Base-by-base conservation (phyloP, 2,888 invertebrate genomes). In the Coleophora deauratella region DNA sequence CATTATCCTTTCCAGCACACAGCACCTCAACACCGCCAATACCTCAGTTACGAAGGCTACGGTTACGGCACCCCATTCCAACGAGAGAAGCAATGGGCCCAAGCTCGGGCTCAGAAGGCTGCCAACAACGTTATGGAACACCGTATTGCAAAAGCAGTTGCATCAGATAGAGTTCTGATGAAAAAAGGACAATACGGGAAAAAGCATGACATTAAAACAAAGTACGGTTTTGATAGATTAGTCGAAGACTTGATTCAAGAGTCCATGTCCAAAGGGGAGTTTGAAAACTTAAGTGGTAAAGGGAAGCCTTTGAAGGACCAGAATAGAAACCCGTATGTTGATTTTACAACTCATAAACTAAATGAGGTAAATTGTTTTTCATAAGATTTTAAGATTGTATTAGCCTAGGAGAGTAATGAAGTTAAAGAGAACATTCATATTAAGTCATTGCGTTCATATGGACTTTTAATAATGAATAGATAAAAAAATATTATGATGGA, bases 201-300 rank as follows among this genome's bases (percentile, higher is more conserved):
- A 39, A 89, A 88, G 55, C 91, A 91, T 72, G 92, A 92, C 54
- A 91, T 91, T 13, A 93, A 93, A 81, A 94, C 93, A 0, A 92
- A 93, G 81, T 90, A 91, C 62, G 94, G 95, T 0, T 91, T 95
- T 56, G 96, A 97, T 49, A 89, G 96, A 40, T 78, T 97, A 0
- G 96, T 96, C 0, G 97, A 97, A 70, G 97, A 97, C 85, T 84
- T 96, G 45, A 97, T 97, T 50, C 95, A 95, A 58, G 95, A 96
- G 64, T 92, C 96, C 0, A 96, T 97, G 90, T 91, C 91, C 0
- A 92, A 91, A 69, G 97, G 97, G 0, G 94, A 97, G 60, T 97
- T 97, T 72, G 91, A 91, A 52, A 94, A 97, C 72, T 77, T 97
- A 3, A 86, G 89, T 27, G 95, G 96, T 0, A 87, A 86, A 50